These are phyloP conservation scores for Amblyraja radiata DNA, from an alignment of 2,797 vertebrate species.

Conservation along the genomic window DNA sequence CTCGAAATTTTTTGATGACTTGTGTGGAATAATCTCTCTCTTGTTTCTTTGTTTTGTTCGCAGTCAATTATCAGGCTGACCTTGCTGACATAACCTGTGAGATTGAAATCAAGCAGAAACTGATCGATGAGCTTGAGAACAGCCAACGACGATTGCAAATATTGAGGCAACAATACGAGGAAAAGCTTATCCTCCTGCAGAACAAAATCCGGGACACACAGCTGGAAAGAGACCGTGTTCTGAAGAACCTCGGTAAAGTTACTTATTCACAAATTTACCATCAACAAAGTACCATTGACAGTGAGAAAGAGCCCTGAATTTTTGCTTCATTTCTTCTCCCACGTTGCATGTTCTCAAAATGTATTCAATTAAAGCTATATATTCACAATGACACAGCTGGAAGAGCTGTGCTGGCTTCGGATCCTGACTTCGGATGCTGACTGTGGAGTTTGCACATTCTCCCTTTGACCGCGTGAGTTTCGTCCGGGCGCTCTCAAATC, in stretches of 20 bases:
- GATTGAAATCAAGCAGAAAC: constrained; percentile 97
- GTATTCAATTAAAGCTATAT: background rate
- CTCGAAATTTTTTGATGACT: background rate
- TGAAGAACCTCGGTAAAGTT: constrained; percentile 88
- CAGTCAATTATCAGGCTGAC: constrained; percentile 82
- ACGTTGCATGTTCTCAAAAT: background rate
- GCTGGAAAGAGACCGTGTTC: constrained; percentile 87
- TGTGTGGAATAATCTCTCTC: too few relatives aligned
- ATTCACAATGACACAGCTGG: too few relatives aligned
- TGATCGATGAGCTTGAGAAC: constrained; percentile 96
- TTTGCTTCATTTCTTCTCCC: background rate
- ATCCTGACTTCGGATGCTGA: too few relatives aligned
- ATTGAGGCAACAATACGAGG: constrained; percentile 92
- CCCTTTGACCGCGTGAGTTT: too few relatives aligned
- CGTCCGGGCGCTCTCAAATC: too few relatives aligned
- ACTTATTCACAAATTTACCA: too few relatives aligned
- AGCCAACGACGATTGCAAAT: constrained; percentile 86
- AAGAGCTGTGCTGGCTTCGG: too few relatives aligned
- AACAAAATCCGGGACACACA: constrained; percentile 97
- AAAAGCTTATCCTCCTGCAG: constrained; percentile 90
- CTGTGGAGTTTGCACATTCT: too few relatives aligned
- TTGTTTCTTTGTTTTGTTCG: background rate
- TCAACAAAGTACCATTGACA: background rate
- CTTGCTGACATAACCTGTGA: constrained; percentile 92
- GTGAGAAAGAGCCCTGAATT: background rate